Percentiles rank a stretch among this genome's conserved stretches.
phyloP scores from a whole-genome alignment of 2,797 vertebrate species.

The Paedocypris micromegethes region DNA sequence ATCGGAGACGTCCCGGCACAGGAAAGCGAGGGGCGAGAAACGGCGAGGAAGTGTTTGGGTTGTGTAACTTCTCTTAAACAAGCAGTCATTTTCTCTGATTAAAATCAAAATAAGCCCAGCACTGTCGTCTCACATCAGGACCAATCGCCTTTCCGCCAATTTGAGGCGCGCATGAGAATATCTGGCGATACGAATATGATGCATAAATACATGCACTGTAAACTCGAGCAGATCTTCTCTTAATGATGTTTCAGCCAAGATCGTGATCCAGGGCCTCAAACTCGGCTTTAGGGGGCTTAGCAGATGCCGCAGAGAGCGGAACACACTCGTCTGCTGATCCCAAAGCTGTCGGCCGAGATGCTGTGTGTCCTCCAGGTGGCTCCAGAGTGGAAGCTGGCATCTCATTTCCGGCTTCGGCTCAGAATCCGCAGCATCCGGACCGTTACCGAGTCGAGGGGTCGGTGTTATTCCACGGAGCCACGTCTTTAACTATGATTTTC shows the following conservation, averaged over 20 bases:
- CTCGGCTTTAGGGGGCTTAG: slow-evolving; percentile 31
- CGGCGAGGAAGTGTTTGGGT: no score
- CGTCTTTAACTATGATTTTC: no score
- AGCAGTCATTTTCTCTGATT: slow-evolving; percentile 10
- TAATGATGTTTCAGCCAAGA: slow-evolving; percentile 31
- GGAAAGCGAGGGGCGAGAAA: no score
- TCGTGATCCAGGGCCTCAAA: slow-evolving; percentile 27
- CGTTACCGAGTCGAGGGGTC: no score
- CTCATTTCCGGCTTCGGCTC: slow-evolving; percentile 11
- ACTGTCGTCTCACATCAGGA: neutral
- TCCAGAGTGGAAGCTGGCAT: slow-evolving; percentile 27
- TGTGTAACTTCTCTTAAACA: slow-evolving; percentile 16
- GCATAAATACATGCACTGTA: neutral
- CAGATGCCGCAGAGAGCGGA: slow-evolving; percentile 37
- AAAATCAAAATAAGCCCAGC: slow-evolving; percentile 5
- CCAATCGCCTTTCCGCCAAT: neutral
- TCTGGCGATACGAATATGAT: neutral
- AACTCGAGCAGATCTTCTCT: slow-evolving; percentile 14
- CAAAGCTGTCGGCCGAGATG: slow-evolving; percentile 31
- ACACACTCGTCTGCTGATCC: slow-evolving; percentile 29
- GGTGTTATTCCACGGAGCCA: no score
- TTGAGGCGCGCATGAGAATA: no score
- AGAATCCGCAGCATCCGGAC: neutral
- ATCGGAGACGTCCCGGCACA: no score
- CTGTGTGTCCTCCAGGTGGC: slow-evolving; percentile 47